Conservation (phyloP, 2,888 invertebrate genomes). For the Trichopoda pennipes region DNA sequence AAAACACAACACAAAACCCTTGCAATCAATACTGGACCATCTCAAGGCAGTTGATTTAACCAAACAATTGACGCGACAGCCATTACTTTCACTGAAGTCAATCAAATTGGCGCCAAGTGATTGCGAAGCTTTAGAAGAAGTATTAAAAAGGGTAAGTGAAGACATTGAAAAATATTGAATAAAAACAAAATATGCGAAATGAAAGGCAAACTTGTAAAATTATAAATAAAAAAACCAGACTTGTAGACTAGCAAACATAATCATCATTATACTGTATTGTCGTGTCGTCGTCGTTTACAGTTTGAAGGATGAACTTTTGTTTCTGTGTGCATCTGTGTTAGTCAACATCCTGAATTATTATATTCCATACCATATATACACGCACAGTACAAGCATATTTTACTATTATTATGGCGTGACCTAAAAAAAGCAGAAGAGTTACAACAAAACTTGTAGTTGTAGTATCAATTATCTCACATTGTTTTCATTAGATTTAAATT, state of each 20-base stretch:
- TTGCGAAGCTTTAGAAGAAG: conserved; percentile 91
- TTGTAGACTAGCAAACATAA: background rate
- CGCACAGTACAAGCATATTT: too few species aligned
- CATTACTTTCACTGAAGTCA: conserved; percentile 83
- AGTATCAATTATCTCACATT: too few species aligned
- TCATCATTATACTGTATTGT: background rate
- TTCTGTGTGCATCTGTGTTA: too few species aligned
- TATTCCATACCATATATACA: too few species aligned
- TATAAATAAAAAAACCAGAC: conserved; percentile 6
- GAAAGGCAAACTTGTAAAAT: too few species aligned
- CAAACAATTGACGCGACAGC: conserved; percentile 81
- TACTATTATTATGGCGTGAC: too few species aligned
- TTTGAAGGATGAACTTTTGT: too few species aligned
- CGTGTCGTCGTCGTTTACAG: too few species aligned
- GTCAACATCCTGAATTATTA: too few species aligned
- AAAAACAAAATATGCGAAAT: background rate
- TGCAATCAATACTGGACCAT: conserved; percentile 87
- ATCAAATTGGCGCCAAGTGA: conserved; percentile 85
- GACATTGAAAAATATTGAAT: conserved; percentile 3
- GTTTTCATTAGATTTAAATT: too few species aligned
- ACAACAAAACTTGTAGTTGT: too few species aligned
- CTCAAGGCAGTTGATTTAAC: conserved; percentile 83
- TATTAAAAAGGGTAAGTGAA: conserved; percentile 85
- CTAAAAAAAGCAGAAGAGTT: too few species aligned
- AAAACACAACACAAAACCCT: conserved; percentile 86